Evolutionary conservation across 2,888 invertebrate species (phyloP).

Genomic region (Ectropis crepuscularia): DNA sequence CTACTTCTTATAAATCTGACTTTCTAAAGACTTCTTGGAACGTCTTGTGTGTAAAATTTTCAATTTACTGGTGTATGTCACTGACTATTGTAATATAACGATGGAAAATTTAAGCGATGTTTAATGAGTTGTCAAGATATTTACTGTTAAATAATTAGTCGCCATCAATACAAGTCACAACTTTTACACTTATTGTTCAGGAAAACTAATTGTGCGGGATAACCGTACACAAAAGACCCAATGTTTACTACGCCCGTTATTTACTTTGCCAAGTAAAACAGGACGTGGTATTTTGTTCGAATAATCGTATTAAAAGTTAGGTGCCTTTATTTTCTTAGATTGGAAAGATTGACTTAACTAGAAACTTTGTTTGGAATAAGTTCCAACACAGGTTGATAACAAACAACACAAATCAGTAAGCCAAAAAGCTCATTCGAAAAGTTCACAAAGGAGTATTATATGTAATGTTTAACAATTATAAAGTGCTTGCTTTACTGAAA

Average conservation of each 20-base stretch:
- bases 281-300: not conserved
- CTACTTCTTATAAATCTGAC: conserved; percentile 24
- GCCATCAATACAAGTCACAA: not conserved
- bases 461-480: too few relatives aligned
- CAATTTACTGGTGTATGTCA: not conserved
- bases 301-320: not conserved
- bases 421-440: too few relatives aligned
- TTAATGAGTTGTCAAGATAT: too few relatives aligned
- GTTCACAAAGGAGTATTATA: too few relatives aligned
- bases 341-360: not conserved
- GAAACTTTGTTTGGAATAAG: not conserved
- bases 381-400: too few relatives aligned
- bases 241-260: not conserved
- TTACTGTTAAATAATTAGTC: not conserved
- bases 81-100: too few relatives aligned
- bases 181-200: not conserved
- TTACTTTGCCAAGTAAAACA: not conserved
- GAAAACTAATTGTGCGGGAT: not conserved
- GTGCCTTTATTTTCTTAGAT: not conserved
- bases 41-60: conserved; percentile 23
- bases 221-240: not conserved
- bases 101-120: too few relatives aligned
- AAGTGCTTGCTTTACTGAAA: too few relatives aligned
- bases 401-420: too few relatives aligned
- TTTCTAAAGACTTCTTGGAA: conserved; percentile 27